Evolutionary conservation across 2,113 vertebrate species (phyloP).

Genomic region (Pollachius pollachius): DNA sequence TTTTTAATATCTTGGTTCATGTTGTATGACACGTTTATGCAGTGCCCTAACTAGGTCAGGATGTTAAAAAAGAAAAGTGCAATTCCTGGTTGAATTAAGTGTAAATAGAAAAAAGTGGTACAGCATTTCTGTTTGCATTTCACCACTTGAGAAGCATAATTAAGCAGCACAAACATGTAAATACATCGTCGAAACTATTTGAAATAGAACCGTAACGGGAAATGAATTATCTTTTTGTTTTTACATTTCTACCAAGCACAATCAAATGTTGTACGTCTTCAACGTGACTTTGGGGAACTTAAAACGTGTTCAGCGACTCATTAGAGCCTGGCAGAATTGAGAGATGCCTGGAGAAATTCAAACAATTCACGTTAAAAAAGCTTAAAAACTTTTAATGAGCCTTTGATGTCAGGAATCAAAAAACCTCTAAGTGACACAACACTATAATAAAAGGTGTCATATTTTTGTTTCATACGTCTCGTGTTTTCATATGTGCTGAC

Average conservation of each 20-base stretch:
- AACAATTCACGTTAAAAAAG: conserved; percentile 11
- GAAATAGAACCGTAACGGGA: neutral
- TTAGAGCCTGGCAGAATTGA: conserved; percentile 41
- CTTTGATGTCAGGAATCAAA: conserved; percentile 54
- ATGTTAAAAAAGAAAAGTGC: too few relatives aligned
- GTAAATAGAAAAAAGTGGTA: too few relatives aligned
- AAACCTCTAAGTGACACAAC: conserved; percentile 46
- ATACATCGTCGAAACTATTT: neutral
- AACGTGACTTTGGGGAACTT: conserved; percentile 22
- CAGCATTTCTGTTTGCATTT: too few relatives aligned
- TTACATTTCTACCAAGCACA: too few relatives aligned
- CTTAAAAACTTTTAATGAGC: conserved; percentile 66
- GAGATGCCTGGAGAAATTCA: conserved; percentile 13
- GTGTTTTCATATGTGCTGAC: too few relatives aligned
- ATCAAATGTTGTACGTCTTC: neutral
- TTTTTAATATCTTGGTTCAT: too few relatives aligned
- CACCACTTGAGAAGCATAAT: conserved; percentile 5
- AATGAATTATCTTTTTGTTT: neutral
- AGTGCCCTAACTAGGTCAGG: too few relatives aligned
- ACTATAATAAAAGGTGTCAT: conserved; percentile 28
- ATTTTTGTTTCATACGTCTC: neutral
- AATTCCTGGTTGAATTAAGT: too few relatives aligned
- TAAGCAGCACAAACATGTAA: conserved; percentile 1
- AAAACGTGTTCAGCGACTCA: conserved; percentile 31
- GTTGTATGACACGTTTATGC: too few relatives aligned